A percentile compares a stretch with the other conserved stretches of the same genome.
Evolutionary conservation across 1,140 invertebrate genomes (phyloP).

Genomic region (Drosophila obscura): DNA sequence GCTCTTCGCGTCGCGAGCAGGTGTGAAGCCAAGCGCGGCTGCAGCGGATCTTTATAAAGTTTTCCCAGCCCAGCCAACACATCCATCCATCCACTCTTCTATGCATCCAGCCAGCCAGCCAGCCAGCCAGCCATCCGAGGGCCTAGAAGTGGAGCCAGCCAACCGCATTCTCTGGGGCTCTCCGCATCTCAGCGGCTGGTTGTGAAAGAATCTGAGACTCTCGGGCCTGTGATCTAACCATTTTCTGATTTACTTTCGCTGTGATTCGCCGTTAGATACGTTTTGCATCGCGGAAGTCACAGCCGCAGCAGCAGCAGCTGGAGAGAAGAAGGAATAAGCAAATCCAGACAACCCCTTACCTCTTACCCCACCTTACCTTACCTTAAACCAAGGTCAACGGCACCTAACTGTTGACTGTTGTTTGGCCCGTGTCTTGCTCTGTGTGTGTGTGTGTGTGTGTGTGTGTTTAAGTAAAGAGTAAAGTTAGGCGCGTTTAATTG

Average conservation of each 20-base stretch:
- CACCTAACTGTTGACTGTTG: conserved; percentile 62
- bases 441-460: too few species aligned
- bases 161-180: conserved; percentile 43
- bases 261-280: conserved; percentile 47
- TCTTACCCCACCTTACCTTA: neutral
- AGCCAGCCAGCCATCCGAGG: conserved; percentile 23
- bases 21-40: conserved; percentile 79
- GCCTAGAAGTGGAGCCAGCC: conserved; percentile 35
- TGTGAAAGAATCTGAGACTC: conserved; percentile 43
- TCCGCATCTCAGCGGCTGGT: conserved; percentile 21
- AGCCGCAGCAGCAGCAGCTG: conserved; percentile 11
- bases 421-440: conserved; percentile 5
- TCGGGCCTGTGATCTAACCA: conserved; percentile 43
- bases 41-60: conserved; percentile 74
- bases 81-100: conserved; percentile 18
- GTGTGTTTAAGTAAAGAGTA: too few species aligned
- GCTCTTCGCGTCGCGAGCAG: conserved; percentile 61
- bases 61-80: conserved; percentile 29
- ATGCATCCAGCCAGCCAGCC: too few species aligned
- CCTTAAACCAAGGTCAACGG: conserved; percentile 72
- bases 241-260: conserved; percentile 72
- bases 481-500: conserved; percentile 58
- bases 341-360: conserved; percentile 57
- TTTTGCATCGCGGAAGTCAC: conserved; percentile 51
- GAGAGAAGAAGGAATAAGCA: neutral